Percentiles rank a stretch among this genome's conserved stretches.
These are phyloP conservation scores for Grantiella picta DNA, from an alignment of 2,113 vertebrate species.

Conservation along the genomic window DNA sequence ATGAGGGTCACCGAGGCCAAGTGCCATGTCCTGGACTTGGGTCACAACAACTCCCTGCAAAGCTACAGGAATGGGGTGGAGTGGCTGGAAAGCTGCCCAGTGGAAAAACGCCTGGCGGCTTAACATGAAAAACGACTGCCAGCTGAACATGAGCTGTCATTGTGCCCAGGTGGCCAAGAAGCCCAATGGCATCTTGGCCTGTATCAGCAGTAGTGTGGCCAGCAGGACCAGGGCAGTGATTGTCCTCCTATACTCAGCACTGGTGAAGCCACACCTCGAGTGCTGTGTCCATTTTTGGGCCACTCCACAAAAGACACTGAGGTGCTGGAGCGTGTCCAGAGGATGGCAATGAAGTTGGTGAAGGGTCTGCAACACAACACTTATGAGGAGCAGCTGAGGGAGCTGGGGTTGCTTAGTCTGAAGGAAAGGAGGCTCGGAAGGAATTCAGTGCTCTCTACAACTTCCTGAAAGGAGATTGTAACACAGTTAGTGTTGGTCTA, in stretches of 20 bases:
- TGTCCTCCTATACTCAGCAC: background rate
- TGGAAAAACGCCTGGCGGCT: background rate
- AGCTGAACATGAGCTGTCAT: background rate
- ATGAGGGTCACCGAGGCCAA: background rate
- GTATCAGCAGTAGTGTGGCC: background rate
- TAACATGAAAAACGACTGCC: background rate
- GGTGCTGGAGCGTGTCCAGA: background rate
- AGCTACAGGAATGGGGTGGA: background rate
- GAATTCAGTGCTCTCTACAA: background rate
- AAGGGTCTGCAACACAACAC: fast-evolving
- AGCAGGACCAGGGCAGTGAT: background rate
- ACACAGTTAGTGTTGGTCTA: background rate
- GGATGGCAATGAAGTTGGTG: background rate
- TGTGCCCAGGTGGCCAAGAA: background rate
- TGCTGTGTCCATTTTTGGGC: background rate
- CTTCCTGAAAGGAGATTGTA: background rate
- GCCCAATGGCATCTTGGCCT: background rate
- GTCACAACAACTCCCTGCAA: background rate
- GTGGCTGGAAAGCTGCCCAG: background rate
- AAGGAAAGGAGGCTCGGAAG: background rate
- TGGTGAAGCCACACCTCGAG: fast-evolving
- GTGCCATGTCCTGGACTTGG: background rate
- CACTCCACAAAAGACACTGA: fast-evolving
- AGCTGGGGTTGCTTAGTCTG: background rate
- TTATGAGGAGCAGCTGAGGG: background rate